Evolutionary conservation across 2,888 invertebrate species (phyloP), one percentile per base, ranked within the genome.

Genomic region (Seira sanloemensis): DNA sequence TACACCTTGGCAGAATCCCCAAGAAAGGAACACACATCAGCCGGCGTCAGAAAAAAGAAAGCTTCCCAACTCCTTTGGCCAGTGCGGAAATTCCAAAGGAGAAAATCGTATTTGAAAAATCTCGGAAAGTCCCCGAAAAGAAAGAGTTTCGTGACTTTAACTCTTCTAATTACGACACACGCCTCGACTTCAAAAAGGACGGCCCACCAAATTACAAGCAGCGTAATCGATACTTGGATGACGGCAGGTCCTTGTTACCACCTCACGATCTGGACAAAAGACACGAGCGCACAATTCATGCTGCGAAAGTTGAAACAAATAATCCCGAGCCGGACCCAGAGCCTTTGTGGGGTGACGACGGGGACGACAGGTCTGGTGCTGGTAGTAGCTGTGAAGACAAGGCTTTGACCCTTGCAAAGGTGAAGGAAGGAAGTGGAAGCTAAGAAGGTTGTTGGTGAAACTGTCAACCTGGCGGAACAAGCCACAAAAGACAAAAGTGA

Each of bases 61-160:
- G 19, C 26, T 25, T 77, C 65, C 67, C 37, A 2, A 86, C 86
- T 18, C 86, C 86, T 2, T 71, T 86, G 19, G 84, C 84, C 18
- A 46, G 19, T 25, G 54, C 71, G 2, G 74, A 86, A 9, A 73
- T 85, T 5, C 85, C 86, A 0, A 69, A 72, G 24, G 86, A 85
- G 58, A 86, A 86, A 23, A 58, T 86, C 9, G 37, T 80, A 26
- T 86, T 86, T 68, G 86, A 86, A 74, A 66, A 69, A 58, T 86
- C 4, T 26, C 58, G 84, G 7, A 77, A 79, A 73, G 74, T 69
- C 9, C 16, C 27, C 7, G 58, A 54, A 2, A 50, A 79, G 7
- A 73, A 74, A 68, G 69, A 76, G 46, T 24, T 50, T 21, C 37
- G 27, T n/a, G 54, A 74, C 18, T 27, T 19, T 9, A n/a, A n/a